Evolutionary conservation across 1,140 invertebrate species (phyloP), one percentile per base, ranked within the genome.

Genomic region (Nautilus pompilius): DNA sequence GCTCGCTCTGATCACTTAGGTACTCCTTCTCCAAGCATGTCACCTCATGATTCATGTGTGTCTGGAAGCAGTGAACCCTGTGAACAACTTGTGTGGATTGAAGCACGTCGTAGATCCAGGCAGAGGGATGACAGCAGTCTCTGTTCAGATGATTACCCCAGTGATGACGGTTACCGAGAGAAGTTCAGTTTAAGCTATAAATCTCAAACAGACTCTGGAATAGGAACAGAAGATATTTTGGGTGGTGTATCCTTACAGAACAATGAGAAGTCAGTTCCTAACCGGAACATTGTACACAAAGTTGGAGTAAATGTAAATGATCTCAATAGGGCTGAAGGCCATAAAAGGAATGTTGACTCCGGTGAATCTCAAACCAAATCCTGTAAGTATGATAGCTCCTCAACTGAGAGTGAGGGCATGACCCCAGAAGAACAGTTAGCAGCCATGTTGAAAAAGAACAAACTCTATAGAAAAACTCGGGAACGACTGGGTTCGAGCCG

Each of bases 241-340:
- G 29, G 49, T 45, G 54, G 17, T 13, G 29, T 45, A 29, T 36
- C 56, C 17, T 46, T 72, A 22, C 74, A 74, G 62, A 76, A 79
- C 60, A 79, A 79, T 69, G 74, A 73, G 49, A 76, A 74, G 60
- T 60, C 49, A 46, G 26, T 71, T 2, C 58, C 41, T n/a, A 59
- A 53, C 48, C 58, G 65, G 24, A 41, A 48, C 45, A 71, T 66
- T 68, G 55, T 67, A 28, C 41, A 51, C 13, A 61, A 64, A n/a
- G 68, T 77, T 20, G 76, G 73, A 20, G 62, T 73, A 26, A 69
- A 77, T 65, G 77, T 73, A 1, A 78, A 79, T 62, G 70, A 79
- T 63, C 58, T 76, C 22, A 68, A 73, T 62, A 56, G 58, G 22
- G n/a, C n/a, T n/a, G n/a, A n/a, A n/a, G 58, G 64, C 10, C 68